Conservation (phyloP, 2,113 vertebrate species). For the Semnornis frantzii region DNA sequence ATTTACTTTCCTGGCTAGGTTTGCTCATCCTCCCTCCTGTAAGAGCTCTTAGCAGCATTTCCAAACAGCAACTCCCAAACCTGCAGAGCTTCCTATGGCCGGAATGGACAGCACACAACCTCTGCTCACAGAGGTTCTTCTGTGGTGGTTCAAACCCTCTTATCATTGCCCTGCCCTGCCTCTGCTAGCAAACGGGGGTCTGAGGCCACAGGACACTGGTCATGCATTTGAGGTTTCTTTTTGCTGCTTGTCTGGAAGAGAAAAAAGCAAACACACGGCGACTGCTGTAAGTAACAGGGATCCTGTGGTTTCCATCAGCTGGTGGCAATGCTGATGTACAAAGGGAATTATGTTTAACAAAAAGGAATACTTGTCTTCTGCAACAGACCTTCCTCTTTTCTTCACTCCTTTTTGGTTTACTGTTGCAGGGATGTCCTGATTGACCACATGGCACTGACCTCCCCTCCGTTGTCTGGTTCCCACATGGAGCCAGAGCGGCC, state of each 20-base stretch:
- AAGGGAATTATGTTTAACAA: not conserved
- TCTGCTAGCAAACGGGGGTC: not conserved
- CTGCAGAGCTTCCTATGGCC: not conserved
- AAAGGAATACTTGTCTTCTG: not conserved
- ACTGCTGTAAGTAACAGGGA: not conserved
- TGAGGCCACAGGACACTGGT: not conserved
- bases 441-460: accelerated
- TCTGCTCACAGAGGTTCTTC: not conserved
- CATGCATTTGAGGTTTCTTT: not conserved
- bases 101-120: accelerated
- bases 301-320: not conserved
- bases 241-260: not conserved
- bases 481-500: accelerated
- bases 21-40: not conserved
- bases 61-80: not conserved
- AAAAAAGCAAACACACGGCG: not conserved
- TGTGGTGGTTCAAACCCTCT: not conserved
- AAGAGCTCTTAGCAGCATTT: accelerated
- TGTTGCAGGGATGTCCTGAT: not conserved
- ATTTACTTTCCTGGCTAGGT: not conserved
- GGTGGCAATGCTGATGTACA: not conserved
- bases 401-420: not conserved
- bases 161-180: not conserved
- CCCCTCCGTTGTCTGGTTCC: accelerated
- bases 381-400: not conserved